phyloP scores from a whole-genome alignment of 2,113 vertebrate species.

The Stercorarius parasiticus region DNA sequence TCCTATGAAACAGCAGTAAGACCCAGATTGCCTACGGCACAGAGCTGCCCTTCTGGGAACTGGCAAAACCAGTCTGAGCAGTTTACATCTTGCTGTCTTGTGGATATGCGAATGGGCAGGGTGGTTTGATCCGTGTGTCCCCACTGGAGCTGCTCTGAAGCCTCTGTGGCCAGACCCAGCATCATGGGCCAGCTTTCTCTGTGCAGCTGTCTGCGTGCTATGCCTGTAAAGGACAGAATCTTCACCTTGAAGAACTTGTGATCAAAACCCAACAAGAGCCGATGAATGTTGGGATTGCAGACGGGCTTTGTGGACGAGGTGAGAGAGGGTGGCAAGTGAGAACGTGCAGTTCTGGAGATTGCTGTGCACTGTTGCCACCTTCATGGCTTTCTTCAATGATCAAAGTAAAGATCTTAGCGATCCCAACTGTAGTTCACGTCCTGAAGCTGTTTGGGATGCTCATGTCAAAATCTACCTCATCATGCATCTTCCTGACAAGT shows the following conservation, averaged over 20 bases:
- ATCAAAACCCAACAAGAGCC: neutral
- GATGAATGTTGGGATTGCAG: neutral
- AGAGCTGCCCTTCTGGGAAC: neutral
- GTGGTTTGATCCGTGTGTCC: neutral
- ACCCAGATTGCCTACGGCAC: neutral
- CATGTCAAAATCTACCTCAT: neutral
- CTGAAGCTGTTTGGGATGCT: neutral
- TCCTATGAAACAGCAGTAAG: neutral
- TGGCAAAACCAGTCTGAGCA: neutral
- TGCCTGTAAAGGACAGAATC: neutral
- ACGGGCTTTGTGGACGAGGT: neutral
- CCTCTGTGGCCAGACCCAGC: neutral
- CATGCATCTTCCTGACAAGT: accelerated
- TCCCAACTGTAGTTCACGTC: neutral
- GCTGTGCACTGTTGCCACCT: neutral
- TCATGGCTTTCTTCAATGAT: neutral
- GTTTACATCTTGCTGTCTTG: neutral
- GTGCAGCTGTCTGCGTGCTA: neutral
- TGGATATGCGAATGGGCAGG: neutral
- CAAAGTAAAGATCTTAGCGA: neutral
- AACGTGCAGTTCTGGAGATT: slow-evolving; percentile 26
- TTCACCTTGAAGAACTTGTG: slow-evolving; percentile 55
- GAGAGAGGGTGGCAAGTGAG: neutral
- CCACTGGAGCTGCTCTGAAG: neutral
- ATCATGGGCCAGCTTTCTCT: neutral